phyloP scores from a whole-genome alignment of 92 coral and sea anemone genomes.

The Porites lobata region DNA sequence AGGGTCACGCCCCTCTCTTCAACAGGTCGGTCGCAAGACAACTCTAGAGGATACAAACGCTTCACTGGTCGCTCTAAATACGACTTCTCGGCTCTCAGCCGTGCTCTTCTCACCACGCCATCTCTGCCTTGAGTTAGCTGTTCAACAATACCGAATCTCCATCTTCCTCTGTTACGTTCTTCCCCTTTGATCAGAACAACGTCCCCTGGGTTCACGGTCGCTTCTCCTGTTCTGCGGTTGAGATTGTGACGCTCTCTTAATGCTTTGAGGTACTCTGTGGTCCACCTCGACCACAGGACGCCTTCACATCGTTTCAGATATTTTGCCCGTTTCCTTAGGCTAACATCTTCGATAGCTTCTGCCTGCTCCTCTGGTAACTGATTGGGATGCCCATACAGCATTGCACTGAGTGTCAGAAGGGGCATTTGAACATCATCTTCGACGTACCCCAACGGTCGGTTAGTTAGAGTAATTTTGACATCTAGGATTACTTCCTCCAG shows the following conservation, averaged over 20 bases:
- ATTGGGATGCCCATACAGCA: slow-evolving; percentile 8
- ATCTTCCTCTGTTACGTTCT: neutral
- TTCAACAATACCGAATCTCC: neutral
- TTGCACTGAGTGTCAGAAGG: neutral
- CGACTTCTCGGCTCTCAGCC: neutral
- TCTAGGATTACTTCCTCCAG: neutral
- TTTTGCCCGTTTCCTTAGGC: neutral
- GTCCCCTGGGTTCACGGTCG: neutral
- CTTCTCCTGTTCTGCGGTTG: no score
- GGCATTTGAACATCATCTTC: slow-evolving; percentile 16
- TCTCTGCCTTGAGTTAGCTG: neutral
- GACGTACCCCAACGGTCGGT: neutral
- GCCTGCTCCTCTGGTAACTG: slow-evolving; percentile 1
- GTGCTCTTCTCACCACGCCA: neutral
- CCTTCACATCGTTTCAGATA: neutral
- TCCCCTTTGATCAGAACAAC: slow-evolving; percentile 3
- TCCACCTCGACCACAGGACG: slow-evolving; percentile 6
- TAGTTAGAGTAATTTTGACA: neutral
- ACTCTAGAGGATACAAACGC: slow-evolving; percentile 6
- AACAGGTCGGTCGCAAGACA: neutral
- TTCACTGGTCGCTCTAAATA: slow-evolving; percentile 2
- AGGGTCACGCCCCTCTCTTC: neutral
- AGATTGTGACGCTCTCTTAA: no score
- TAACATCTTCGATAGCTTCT: neutral
- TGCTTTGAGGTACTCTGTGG: slow-evolving; percentile 2